Evolutionary conservation across 2,113 vertebrate genomes (phyloP), one percentile per base, ranked within the genome.

Genomic region (Petrocephalus zakoni): DNA sequence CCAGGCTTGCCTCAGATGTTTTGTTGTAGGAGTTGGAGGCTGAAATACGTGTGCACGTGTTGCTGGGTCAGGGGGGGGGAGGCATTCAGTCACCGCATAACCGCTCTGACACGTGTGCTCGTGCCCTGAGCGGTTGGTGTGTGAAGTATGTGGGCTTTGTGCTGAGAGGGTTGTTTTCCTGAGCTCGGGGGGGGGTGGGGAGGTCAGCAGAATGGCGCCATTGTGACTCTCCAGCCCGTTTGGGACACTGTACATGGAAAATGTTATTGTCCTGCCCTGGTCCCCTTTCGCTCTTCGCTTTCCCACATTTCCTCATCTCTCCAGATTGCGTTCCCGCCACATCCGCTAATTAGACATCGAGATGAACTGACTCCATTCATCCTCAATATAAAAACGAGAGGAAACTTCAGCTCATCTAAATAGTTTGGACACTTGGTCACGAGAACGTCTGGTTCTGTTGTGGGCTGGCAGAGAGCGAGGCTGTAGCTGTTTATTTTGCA

Each of bases 51-150:
- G 72, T 42, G 72, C 72, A 78, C 34, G 72, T 78, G 89, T 89
- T 90, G 34, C 88, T 93, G 90, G 87, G 89, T 78, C 88, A 29
- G 29, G 49, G 90, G 87, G 72, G 87, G 89, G 88, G 82, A 7
- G 46, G 49, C 25, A n/a, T n/a, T 51, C 46, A 25, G 22, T 25
- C 82, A n/a, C 82, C 47, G 6, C 84, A 37, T 55, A 21, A 52
- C 47, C 25, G 88, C 90, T 90, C 90, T 88, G 49, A 49, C 87
- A 88, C 47, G 68, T n/a, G 88, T 58, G 58, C 55, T 78, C 19
- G 10, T 21, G 22, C 81, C 42, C 42, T 42, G 22, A 53, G 56
- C 52, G 51, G 49, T 25, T 72, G 37, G 13, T 56, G 9, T 1
- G 0, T n/a, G 0, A 85, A 85, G 46, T 87, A 15, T 21, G 83